Base-by-base conservation (phyloP, 2,888 invertebrate genomes). In the Eilema caniola region DNA sequence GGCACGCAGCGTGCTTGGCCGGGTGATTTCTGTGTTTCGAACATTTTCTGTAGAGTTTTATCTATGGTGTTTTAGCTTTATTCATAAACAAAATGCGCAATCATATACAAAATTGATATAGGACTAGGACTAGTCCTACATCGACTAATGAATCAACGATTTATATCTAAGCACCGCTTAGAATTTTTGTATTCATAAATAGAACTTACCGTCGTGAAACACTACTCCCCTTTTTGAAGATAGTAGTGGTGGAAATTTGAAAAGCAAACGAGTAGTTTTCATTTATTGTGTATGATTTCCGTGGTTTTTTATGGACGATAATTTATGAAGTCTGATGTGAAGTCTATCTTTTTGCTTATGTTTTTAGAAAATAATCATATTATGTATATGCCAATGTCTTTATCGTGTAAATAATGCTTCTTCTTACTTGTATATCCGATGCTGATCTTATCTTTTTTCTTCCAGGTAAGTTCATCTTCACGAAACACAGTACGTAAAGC, bases 1-100 rank as follows among this genome's bases (percentile, higher is more conserved):
- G 72, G 65, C 33, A 66, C 57, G 57, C 60, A 70, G 66, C 33
- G 67, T 61, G 57, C 62, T 59, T n/a, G 33, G 16, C 20, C 20
- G n/a, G 66, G 8, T 33, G 14, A 25, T 20, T 12, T 28, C 59
- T 33, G 31, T 33, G n/a, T 7, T 61, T 61, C 14, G 10, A 23
- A 33, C n/a, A n/a, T 59, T 7, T 23, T 59, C 14, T 25, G 12
- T 23, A 23, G 8, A 11, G 57, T 24, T n/a, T 14, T 57, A 59
- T 59, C 12, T 25, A 16, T 3, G 5, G 7, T 47, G 47, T 5
- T 20, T 20, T 7, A 47, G 47, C 7, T 20, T 47, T 47, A 47
- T 47, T 47, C n/a, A n/a, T n/a, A n/a, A 3, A 20, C 5, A 0
- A 20, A 5, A 47, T 2, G 20, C 16, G 20, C 5, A 47, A 47